These are phyloP conservation scores for Apotomis turbidana DNA, from an alignment of 2,888 invertebrate species.

Conservation along the genomic window DNA sequence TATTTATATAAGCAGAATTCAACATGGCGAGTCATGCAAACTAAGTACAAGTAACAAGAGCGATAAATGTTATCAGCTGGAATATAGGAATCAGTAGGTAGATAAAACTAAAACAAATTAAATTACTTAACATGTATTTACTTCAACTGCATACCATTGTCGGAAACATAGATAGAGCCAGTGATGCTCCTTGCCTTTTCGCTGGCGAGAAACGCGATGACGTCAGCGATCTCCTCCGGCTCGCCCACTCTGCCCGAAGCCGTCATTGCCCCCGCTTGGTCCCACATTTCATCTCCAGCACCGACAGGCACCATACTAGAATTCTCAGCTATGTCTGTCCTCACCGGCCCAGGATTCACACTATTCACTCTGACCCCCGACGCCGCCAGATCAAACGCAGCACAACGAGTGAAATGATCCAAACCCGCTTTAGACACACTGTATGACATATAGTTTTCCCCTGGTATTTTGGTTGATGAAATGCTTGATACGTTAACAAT, in stretches of 20 bases:
- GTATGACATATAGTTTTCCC: not conserved
- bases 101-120: no score
- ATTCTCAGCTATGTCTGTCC: conserved; percentile 4
- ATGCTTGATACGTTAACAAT: not conserved
- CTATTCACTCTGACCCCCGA: conserved; percentile 5
- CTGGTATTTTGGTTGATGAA: not conserved
- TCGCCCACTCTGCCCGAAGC: conserved; percentile 3
- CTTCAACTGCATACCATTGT: conserved; percentile 11
- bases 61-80: no score
- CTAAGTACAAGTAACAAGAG: no score
- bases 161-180: not conserved
- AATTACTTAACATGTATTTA: not conserved
- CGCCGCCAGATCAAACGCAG: conserved; percentile 14
- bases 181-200: conserved; percentile 15
- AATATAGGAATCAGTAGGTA: no score
- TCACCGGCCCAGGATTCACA: conserved; percentile 12
- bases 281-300: not conserved
- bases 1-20: no score
- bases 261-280: not conserved
- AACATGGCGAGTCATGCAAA: no score
- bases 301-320: not conserved
- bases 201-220: conserved; percentile 10
- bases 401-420: conserved; percentile 11
- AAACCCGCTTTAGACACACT: not conserved
- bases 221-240: conserved; percentile 13